phyloP scores from a whole-genome alignment of 2,797 vertebrate genomes.

The Lacerta agilis region DNA sequence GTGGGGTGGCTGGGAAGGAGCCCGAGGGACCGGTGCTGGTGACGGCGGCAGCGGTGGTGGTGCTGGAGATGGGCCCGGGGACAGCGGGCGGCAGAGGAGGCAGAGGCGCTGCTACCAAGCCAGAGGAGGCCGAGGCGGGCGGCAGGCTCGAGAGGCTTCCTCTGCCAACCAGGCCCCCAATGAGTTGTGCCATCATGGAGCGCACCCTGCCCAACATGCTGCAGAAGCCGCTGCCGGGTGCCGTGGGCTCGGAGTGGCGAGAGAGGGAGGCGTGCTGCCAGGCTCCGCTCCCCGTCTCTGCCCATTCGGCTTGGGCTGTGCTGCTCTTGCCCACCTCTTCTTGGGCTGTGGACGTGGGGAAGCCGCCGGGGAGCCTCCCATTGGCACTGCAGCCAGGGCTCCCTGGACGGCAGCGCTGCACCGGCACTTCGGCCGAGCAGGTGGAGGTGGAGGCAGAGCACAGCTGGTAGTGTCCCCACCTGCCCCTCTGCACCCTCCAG shows the following conservation, averaged over 20 bases:
- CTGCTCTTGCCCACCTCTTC: too few relatives aligned
- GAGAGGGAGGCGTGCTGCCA: constrained; percentile 42
- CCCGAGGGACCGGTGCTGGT: constrained; percentile 48
- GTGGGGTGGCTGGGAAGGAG: constrained; percentile 55
- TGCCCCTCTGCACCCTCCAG: too few relatives aligned
- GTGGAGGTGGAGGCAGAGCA: too few relatives aligned
- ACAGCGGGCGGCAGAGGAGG: constrained; percentile 67
- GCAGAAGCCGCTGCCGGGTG: constrained; percentile 52
- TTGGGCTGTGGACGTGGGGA: too few relatives aligned
- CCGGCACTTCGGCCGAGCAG: too few relatives aligned
- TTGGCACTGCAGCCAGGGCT: too few relatives aligned
- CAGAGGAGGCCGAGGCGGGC: constrained; percentile 56
- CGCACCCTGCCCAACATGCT: constrained; percentile 94
- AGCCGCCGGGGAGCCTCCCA: too few relatives aligned
- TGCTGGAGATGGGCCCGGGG: constrained; percentile 43
- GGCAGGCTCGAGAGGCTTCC: constrained; percentile 70
- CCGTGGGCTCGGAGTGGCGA: neutral
- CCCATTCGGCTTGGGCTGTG: neutral
- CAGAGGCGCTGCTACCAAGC: constrained; percentile 48
- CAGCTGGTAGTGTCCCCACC: too few relatives aligned
- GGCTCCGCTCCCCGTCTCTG: neutral
- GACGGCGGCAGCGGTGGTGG: constrained; percentile 30
- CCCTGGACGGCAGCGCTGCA: too few relatives aligned
- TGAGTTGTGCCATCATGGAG: constrained; percentile 90
- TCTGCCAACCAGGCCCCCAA: constrained; percentile 83